Base-by-base conservation (phyloP, 2,113 vertebrate genomes). In the Ptyas mucosa region DNA sequence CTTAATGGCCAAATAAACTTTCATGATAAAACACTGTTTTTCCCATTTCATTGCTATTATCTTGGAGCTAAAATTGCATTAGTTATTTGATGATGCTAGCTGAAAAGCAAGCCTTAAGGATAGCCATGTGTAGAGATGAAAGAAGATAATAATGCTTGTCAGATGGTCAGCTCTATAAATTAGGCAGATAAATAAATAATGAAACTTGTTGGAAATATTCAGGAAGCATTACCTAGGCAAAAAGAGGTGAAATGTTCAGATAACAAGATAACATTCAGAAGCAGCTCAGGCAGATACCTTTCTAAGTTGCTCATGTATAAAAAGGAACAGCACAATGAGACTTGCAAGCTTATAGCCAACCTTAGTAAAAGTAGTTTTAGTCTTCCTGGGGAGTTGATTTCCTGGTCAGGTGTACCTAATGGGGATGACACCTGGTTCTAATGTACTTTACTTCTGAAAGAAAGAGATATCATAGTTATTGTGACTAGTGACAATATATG, bases 401-500 rank as follows among this genome's bases (percentile, higher is more conserved):
- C 34, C 75, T 81, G 75, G 34, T 81, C 75, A 81, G 75, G 34
- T 81, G 1, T 43, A 21, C 75, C 34, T 39, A 81, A 43, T 43
- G 15, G 8, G 18, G 8, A 39, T 21, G 34, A 81, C 75, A 81
- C 34, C 75, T 81, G 34, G 34, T 81, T 81, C 34, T 43, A 43
- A 43, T 81, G 8, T 39, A 21, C 34, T 39, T 81, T 93, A 93
- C 52, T 96, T 92, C 94, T 95, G 91, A 90, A 95, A 94, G 89
- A 95, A 89, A 92, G 95, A 95, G 93, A 15, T 95, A 29, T 92
- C 94, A 95, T 92, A 91, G 93, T 95, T 85, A 95, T 94, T 96
- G 95, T 97, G 94, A 96, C 97, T 98, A 95, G 97, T 97, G 96
- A 96, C 90, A 97, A 94, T 97, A 96, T 98, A 92, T 98, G 95